Base-by-base conservation (phyloP, 2,888 invertebrate species). In the Sisyra terminalis region DNA sequence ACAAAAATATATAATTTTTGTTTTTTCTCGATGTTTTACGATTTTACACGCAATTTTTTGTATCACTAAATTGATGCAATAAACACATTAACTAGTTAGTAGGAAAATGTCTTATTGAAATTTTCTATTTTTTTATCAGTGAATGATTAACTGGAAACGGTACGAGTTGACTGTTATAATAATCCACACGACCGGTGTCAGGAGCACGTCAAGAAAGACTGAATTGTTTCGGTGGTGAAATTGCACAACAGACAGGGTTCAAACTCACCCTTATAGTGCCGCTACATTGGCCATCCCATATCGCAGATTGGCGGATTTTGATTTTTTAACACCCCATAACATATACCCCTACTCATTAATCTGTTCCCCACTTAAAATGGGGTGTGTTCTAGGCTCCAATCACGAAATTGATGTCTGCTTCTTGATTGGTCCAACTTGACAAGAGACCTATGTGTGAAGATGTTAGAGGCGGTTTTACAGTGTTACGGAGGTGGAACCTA, bases 281-380 rank as follows among this genome's bases (percentile, higher is more conserved):
- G 14, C 31, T 31, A 43, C 35, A 43, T 38, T 43, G 43, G 43
- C 43, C 43, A 38, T 29, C 43, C 43, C 38, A 43, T 37, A 14
- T 13, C 24, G 30, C 29, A 43, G 9, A 43, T 43, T 43, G 43
- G 43, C 37, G 38, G 43, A 38, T 37, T 37, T 13, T 18, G 32
- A 31, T 43, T 43, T 43, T 43, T 43, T 29, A 29, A 37, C 31
- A 32, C 43, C 43, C 43, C 17, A n/a, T 11, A 43, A 30, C 18
- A n/a, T 17, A 38, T 43, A 43, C 43, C 43, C 43, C 43, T 43
- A 43, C 43, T 43, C 16, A 43, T 43, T 35, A 43, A 43, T 18
- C 18, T 16, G 7, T 14, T 29, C 42, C 35, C 42, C 34, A 34
- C 35, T 35, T 18, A n/a, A 9, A 29, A 13, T 9, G 10, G 24